phyloP scores from a whole-genome alignment of 2,888 invertebrate genomes.

The Pasiphila rectangulata region DNA sequence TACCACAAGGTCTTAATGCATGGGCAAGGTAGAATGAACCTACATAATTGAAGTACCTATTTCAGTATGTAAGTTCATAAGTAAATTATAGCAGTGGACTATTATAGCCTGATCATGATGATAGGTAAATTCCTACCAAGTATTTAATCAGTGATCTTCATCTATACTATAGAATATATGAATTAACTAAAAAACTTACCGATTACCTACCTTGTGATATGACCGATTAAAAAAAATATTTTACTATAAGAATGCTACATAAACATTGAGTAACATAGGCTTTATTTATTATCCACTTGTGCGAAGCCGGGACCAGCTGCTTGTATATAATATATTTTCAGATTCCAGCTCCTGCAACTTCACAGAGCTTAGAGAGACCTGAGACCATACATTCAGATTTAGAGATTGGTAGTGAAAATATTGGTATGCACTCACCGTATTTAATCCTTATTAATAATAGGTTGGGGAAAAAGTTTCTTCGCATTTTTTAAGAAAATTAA shows the following conservation, averaged over 20 bases:
- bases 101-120: too few species aligned
- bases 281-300: too few species aligned
- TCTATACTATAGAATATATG: background rate
- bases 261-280: too few species aligned
- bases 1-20: background rate
- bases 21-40: too few species aligned
- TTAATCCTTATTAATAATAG: constrained; percentile 1
- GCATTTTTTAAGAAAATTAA: too few species aligned
- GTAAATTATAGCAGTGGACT: too few species aligned
- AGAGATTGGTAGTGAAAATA: constrained; percentile 4
- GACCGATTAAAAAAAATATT: too few species aligned
- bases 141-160: background rate
- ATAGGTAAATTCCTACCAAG: background rate
- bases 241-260: too few species aligned
- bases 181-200: background rate
- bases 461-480: too few species aligned
- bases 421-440: background rate
- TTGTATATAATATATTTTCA: background rate
- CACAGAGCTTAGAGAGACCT: background rate
- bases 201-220: too few species aligned
- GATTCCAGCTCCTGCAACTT: background rate
- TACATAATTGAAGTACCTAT: too few species aligned
- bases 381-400: background rate
- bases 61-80: too few species aligned
- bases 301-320: background rate